Evolutionary conservation across 2,113 vertebrate genomes (phyloP), one percentile per base, ranked within the genome.

Genomic region (Australoheros scitulus): DNA sequence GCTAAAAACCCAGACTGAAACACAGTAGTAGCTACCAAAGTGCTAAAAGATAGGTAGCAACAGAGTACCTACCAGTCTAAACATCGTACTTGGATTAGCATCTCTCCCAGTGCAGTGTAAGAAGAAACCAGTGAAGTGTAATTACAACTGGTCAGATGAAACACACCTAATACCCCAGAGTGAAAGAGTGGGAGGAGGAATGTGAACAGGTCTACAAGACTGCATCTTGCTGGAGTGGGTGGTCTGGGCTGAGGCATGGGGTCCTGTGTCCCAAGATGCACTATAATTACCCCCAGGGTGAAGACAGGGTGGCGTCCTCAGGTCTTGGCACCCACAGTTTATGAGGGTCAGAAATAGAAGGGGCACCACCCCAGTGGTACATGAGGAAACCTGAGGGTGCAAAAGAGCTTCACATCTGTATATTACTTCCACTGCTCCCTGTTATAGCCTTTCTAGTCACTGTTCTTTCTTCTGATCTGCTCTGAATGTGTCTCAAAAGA

Each of bases 211-310:
- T 90, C 83, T 85, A 24, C 6, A 47, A 76, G 82, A 79, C 13
- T 2, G 74, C 81, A 63, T 77, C 74, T 61, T 55, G 20, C 47
- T 77, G 76, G 86, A 68, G 43, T 91, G 89, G 88, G 90, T 91
- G 89, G 89, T 92, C 87, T 56, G 29, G 74, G 36, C 70, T 17
- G 55, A 84, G 82, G 84, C 84, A 70, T 76, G 77, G 76, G 68
- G 81, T 88, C 78, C 83, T 43, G 64, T 87, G 78, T 82, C 81
- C 85, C 72, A 26, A 58, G 91, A 86, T 65, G 79, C 93, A 92
- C 95, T 95, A 95, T 94, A 95, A 95, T 95, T 95, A 96, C 92
- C 91, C 63, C 14, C 14, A 59, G 89, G 81, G 91, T 95, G 93
- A 94, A 92, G 94, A 95, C 94, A 94, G 92, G 15, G 88, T 92